Conservation (phyloP, 1,140 invertebrate genomes). For the Cephus cinctus region DNA sequence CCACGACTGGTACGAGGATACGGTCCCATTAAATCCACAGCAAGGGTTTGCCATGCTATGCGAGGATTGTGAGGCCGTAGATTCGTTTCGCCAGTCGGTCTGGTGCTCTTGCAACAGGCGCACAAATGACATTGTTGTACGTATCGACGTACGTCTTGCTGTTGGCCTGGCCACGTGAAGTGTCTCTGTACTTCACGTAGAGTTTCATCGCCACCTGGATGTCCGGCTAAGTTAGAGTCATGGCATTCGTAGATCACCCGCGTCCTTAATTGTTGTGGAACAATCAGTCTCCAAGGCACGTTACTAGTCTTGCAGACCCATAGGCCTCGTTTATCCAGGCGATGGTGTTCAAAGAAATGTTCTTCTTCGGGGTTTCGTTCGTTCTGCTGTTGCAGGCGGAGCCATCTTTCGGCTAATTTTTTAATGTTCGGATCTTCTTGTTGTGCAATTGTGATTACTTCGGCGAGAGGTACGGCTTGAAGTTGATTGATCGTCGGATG, state of each 20-base stretch:
- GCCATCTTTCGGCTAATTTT: not conserved
- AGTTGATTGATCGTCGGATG: not conserved
- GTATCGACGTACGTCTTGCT: constrained; percentile 6
- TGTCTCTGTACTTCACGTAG: constrained; percentile 9
- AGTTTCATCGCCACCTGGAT: constrained; percentile 25
- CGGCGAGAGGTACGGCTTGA: constrained; percentile 12
- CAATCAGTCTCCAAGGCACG: constrained; percentile 3
- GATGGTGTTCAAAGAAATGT: not conserved
- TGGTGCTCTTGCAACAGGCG: constrained; percentile 1
- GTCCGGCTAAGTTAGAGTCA: constrained; percentile 17
- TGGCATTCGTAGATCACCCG: constrained; percentile 18
- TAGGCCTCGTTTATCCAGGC: not conserved
- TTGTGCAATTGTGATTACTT: constrained; percentile 3
- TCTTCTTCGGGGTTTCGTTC: not conserved
- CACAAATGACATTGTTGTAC: constrained; percentile 12
- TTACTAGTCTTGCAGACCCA: not conserved
- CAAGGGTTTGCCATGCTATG: constrained; percentile 14
- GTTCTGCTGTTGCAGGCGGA: not conserved
- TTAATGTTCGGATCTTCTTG: constrained; percentile 2
- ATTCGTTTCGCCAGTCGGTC: not conserved
- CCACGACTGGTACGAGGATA: constrained; percentile 15
- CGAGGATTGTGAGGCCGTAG: not conserved
- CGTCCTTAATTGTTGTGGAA: not conserved
- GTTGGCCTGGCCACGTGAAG: constrained; percentile 14
- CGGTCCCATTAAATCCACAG: constrained; percentile 22